These are phyloP conservation scores for Hirtodrosophila histrioides DNA, from an alignment of 2,888 invertebrate species.

Conservation along the genomic window DNA sequence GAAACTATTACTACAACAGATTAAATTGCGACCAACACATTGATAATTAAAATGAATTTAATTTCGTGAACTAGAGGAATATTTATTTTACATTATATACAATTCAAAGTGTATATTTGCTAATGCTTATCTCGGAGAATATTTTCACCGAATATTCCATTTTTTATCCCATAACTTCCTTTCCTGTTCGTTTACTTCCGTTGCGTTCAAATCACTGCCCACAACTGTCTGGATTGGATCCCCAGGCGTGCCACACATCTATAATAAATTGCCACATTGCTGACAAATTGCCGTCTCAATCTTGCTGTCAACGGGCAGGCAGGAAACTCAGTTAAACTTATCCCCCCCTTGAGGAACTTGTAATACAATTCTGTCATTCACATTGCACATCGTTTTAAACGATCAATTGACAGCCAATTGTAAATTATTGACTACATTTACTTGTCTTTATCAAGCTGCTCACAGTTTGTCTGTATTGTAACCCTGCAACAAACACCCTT, in stretches of 20 bases:
- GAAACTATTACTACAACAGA: too few species aligned
- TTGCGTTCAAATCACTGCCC: background rate
- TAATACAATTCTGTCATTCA: conserved; percentile 19
- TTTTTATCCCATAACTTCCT: too few species aligned
- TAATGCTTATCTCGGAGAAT: too few species aligned
- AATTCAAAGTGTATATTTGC: too few species aligned
- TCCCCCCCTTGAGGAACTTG: conserved; percentile 4
- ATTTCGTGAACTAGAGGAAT: too few species aligned
- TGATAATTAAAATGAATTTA: too few species aligned
- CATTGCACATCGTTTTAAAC: conserved; percentile 36
- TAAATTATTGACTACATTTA: conserved; percentile 61
- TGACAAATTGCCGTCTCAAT: conserved; percentile 63
- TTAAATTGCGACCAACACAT: too few species aligned
- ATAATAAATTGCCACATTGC: conserved; percentile 46
- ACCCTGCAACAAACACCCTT: background rate
- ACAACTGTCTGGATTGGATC: background rate
- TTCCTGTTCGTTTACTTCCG: background rate
- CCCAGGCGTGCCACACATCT: background rate
- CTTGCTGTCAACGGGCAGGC: conserved; percentile 49
- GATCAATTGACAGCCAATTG: conserved; percentile 58
- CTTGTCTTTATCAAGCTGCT: conserved; percentile 31
- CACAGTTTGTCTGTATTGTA: conserved; percentile 1
- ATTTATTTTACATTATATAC: too few species aligned
- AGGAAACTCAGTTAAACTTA: conserved; percentile 17
- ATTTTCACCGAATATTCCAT: too few species aligned